phyloP scores from a whole-genome alignment of 2,113 vertebrate species.

The Fulmarus glacialis region DNA sequence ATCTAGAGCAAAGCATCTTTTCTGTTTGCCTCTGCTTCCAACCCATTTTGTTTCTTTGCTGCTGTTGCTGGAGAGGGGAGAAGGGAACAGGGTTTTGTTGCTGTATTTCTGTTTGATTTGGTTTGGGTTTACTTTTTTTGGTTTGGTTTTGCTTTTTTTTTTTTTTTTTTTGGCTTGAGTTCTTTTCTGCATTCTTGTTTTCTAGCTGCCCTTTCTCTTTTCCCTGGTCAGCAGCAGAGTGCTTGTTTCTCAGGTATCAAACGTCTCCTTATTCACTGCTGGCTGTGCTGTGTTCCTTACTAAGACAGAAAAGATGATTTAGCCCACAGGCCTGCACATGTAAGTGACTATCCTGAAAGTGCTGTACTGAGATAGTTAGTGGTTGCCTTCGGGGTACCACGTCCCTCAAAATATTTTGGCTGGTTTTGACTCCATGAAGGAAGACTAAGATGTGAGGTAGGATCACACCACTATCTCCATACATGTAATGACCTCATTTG shows the following conservation, averaged over 20 bases:
- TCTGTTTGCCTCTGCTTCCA: background rate
- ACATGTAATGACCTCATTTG: background rate
- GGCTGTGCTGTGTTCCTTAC: background rate
- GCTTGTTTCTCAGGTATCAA: background rate
- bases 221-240: background rate
- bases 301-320: background rate
- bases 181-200: background rate
- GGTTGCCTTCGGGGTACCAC: background rate
- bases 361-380: background rate
- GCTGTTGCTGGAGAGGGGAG: background rate
- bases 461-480: background rate
- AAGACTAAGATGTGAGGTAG: background rate
- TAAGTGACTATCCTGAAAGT: background rate
- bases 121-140: background rate
- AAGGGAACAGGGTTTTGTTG: background rate
- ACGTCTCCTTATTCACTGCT: background rate
- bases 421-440: background rate
- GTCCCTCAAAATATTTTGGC: background rate
- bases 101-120: background rate
- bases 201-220: background rate
- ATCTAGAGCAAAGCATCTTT: background rate
- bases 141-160: background rate
- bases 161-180: background rate
- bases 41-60: background rate
- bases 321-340: background rate